A percentile compares a stretch with the other conserved stretches of the same genome.
These are phyloP conservation scores for Stenodema calcarata DNA, from an alignment of 2,888 invertebrate genomes.

Conservation along the genomic window DNA sequence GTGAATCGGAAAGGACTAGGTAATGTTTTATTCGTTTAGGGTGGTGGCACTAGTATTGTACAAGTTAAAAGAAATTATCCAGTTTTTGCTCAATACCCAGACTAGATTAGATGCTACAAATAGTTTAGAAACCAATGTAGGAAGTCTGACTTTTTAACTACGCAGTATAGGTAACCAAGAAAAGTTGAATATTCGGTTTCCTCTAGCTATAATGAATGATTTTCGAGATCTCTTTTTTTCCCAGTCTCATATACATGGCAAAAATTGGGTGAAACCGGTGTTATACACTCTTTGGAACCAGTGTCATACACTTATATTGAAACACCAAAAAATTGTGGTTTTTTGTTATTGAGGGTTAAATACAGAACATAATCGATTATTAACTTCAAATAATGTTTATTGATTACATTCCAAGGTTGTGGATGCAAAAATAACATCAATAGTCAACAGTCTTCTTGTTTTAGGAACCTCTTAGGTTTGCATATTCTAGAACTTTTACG, in stretches of 20 bases:
- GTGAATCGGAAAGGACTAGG: no score
- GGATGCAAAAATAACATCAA: constrained; percentile 1
- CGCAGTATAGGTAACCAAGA: constrained; percentile 8
- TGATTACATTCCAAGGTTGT: background rate
- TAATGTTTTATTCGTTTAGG: no score
- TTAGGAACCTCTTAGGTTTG: background rate
- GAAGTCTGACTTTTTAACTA: constrained; percentile 8
- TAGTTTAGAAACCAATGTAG: no score
- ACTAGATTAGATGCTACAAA: background rate
- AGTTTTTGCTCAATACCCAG: constrained; percentile 9
- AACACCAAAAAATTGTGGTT: background rate
- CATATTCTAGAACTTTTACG: background rate
- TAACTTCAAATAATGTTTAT: constrained; percentile 8
- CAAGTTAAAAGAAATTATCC: background rate
- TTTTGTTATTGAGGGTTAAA: background rate
- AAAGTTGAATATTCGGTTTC: constrained; percentile 18
- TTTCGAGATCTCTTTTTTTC: no score
- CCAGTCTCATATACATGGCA: no score
- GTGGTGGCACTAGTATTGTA: background rate
- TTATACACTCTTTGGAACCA: no score
- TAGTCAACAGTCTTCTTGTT: constrained; percentile 19
- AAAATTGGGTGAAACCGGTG: no score
- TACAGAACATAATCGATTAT: no score
- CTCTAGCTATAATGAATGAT: background rate
- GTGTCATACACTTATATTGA: background rate